Conservation (phyloP, 2,888 invertebrate species). For the Morpho helenor region DNA sequence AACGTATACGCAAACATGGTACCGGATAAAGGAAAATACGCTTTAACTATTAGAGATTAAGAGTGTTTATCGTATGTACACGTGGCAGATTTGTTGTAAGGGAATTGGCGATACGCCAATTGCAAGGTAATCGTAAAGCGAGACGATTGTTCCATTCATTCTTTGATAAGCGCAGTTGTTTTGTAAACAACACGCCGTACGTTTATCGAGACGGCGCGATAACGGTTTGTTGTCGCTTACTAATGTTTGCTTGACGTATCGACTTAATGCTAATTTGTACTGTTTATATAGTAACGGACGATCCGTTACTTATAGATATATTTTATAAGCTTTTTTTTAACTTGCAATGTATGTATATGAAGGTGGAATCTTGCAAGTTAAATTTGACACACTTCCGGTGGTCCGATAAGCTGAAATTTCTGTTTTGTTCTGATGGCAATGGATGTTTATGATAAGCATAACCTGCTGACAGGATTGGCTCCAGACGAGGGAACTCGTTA, state of each 20-base stretch:
- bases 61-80: slow-evolving; percentile 10
- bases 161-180: slow-evolving; percentile 55
- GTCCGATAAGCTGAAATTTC: too few relatives aligned
- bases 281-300: background rate
- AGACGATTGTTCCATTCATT: slow-evolving; percentile 31
- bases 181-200: slow-evolving; percentile 63
- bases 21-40: background rate
- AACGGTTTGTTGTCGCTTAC: slow-evolving; percentile 22
- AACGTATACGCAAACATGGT: slow-evolving; percentile 11
- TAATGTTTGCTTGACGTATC: background rate
- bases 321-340: too few relatives aligned
- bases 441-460: too few relatives aligned
- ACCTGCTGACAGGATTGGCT: too few relatives aligned
- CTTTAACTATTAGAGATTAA: background rate
- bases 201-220: slow-evolving; percentile 40
- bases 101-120: slow-evolving; percentile 49
- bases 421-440: too few relatives aligned
- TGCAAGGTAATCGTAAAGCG: slow-evolving; percentile 31
- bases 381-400: too few relatives aligned
- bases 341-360: too few relatives aligned
- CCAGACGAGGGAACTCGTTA: too few relatives aligned
- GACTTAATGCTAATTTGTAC: slow-evolving; percentile 1
- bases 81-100: slow-evolving; percentile 27
- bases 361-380: too few relatives aligned
- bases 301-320: background rate